Conservation (phyloP, 2,113 vertebrate genomes). For the Mustela nigripes region DNA sequence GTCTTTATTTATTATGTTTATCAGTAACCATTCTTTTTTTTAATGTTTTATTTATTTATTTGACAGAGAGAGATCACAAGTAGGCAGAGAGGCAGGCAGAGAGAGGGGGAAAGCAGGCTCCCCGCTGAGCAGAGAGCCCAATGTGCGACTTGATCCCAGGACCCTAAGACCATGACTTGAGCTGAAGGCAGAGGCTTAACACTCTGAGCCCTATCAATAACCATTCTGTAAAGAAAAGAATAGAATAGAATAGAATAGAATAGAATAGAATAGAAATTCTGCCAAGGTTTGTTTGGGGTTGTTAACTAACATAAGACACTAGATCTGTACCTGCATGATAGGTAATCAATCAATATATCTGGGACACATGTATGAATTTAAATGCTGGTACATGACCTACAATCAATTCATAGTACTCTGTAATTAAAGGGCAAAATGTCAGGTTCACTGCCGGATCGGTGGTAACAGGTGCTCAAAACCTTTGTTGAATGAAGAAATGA, state of each 20-base stretch:
- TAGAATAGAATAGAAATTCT: not conserved
- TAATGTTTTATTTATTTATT: too few species aligned
- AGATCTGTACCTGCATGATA: not conserved
- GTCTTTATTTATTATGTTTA: not conserved
- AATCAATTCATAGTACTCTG: not conserved
- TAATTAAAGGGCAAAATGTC: not conserved
- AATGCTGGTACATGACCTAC: not conserved
- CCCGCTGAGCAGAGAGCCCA: too few species aligned
- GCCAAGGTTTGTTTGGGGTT: not conserved
- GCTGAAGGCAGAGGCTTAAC: too few species aligned
- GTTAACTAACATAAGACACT: not conserved
- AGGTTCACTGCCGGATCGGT: accelerated
- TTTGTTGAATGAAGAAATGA: not conserved
- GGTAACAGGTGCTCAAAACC: not conserved
- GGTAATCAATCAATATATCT: not conserved
- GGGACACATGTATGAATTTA: not conserved
- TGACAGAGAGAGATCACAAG: too few species aligned
- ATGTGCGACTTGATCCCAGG: too few species aligned
- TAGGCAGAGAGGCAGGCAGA: too few species aligned
- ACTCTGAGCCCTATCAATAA: not conserved
- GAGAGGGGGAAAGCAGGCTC: too few species aligned
- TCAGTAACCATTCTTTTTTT: not conserved
- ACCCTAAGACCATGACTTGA: too few species aligned
- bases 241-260: not conserved
- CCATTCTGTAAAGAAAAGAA: not conserved